phyloP scores from a whole-genome alignment of 2,113 vertebrate species.

The Eclectus roratus region DNA sequence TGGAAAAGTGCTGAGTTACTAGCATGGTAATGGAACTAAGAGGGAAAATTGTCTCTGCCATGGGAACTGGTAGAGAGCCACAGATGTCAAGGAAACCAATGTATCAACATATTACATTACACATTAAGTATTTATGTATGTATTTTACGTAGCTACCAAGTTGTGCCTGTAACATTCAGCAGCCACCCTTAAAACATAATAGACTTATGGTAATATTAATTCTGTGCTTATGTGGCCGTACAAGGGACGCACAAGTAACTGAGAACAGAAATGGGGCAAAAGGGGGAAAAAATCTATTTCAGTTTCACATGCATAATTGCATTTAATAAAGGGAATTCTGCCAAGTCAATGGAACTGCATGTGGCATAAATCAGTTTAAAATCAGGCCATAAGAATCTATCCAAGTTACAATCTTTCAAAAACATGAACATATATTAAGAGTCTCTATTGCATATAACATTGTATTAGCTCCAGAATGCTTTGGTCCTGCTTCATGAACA shows the following conservation, averaged over 20 bases:
- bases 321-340: background rate
- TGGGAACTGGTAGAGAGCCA: background rate
- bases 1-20: background rate
- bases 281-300: background rate
- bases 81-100: background rate
- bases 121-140: background rate
- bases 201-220: background rate
- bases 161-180: background rate
- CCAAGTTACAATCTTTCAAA: constrained; percentile 7
- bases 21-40: background rate
- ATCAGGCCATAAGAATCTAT: background rate
- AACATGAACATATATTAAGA: background rate
- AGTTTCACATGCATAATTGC: background rate
- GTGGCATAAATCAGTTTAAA: constrained; percentile 25
- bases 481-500: constrained; percentile 2
- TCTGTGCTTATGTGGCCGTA: background rate
- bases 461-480: background rate
- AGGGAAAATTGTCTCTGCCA: background rate
- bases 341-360: background rate
- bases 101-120: background rate
- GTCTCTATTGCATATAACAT: background rate
- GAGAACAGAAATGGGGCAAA: background rate
- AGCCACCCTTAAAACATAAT: background rate
- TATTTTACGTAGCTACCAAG: background rate
- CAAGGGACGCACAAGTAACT: background rate